Conservation (phyloP, 2,797 vertebrate species). For the Acridotheres tristis region DNA sequence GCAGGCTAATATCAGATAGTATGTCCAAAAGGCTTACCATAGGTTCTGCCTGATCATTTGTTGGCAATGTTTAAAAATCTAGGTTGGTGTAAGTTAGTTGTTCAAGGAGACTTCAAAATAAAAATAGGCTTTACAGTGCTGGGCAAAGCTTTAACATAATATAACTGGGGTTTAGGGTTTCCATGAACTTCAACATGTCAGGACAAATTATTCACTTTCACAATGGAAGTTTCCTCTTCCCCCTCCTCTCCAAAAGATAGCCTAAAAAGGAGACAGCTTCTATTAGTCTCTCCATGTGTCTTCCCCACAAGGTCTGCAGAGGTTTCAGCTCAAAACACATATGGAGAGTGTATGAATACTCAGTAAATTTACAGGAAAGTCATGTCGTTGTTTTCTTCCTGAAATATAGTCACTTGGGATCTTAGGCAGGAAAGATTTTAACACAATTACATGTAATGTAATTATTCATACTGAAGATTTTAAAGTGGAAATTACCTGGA, state of each 20-base stretch:
- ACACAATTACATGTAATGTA: not conserved
- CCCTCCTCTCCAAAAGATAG: not conserved
- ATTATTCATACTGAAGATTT: not conserved
- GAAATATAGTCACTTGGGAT: not conserved
- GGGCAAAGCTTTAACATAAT: not conserved
- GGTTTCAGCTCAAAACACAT: not conserved
- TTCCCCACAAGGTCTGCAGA: not conserved
- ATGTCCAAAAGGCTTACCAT: not conserved
- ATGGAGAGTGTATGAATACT: not conserved
- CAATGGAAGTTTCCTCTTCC: not conserved
- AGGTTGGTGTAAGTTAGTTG: not conserved
- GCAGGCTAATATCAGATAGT: not conserved
- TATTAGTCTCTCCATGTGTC: not conserved
- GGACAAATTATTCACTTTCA: not conserved
- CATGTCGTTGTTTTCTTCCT: not conserved
- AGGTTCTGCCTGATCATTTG: not conserved
- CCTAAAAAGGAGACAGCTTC: not conserved
- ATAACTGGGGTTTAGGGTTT: not conserved
- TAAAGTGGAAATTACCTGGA: not conserved
- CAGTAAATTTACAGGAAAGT: not conserved
- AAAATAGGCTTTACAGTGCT: not conserved
- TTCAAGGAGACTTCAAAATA: not conserved
- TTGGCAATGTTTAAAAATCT: not conserved
- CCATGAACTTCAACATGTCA: not conserved
- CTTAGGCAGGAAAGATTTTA: not conserved